These are phyloP conservation scores for Amyelois transitella DNA, from an alignment of 1,140 invertebrate species.

Conservation along the genomic window DNA sequence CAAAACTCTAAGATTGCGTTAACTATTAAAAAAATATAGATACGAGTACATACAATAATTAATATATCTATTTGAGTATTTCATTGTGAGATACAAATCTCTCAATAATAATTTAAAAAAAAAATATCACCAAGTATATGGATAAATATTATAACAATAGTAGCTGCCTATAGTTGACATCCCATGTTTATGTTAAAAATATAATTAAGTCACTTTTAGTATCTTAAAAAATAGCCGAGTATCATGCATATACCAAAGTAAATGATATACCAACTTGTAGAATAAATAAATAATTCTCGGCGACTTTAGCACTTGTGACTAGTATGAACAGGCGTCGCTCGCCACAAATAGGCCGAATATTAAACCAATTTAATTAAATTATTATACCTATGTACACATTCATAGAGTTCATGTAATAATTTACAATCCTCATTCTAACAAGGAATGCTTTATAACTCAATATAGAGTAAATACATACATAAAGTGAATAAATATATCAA, in stretches of 20 bases:
- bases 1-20: slow-evolving; percentile 32
- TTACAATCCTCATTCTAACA: slow-evolving; percentile 62
- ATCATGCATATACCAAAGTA: slow-evolving; percentile 2
- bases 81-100: slow-evolving; percentile 9
- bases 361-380: slow-evolving; percentile 43
- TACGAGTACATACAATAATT: too few relatives aligned
- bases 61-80: slow-evolving; percentile 12
- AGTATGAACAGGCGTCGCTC: slow-evolving; percentile 19
- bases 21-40: slow-evolving; percentile 20
- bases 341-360: slow-evolving; percentile 54
- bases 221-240: slow-evolving; percentile 12
- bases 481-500: slow-evolving; percentile 56
- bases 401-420: slow-evolving; percentile 48
- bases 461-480: slow-evolving; percentile 46
- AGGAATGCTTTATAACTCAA: slow-evolving; percentile 56
- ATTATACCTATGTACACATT: slow-evolving; percentile 53
- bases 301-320: background rate
- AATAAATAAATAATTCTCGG: slow-evolving; percentile 4
- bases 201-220: slow-evolving; percentile 20
- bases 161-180: slow-evolving; percentile 41
- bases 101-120: slow-evolving; percentile 15
- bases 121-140: slow-evolving; percentile 2
- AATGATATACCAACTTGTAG: slow-evolving; percentile 1
- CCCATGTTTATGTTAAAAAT: slow-evolving; percentile 19
- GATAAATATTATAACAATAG: slow-evolving; percentile 20